Evolutionary conservation across 2,113 vertebrate genomes (phyloP), one percentile per base, ranked within the genome.

Genomic region (Cepphus grylle): DNA sequence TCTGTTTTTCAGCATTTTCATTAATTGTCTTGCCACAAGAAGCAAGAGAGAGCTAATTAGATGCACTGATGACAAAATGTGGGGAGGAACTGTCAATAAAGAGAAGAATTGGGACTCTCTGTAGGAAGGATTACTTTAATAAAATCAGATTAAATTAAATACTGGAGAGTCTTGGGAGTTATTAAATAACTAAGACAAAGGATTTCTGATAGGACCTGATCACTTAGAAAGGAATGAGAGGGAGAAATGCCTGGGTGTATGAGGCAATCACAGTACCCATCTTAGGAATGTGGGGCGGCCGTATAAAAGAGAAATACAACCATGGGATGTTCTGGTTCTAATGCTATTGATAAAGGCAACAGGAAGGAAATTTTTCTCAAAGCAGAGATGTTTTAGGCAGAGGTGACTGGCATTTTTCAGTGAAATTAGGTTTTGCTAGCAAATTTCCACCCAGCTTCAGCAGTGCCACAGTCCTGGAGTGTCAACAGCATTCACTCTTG

Each of bases 241-340:
- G 23, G 26, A 86, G 52, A 87, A 95, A 47, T 47, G 20, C 18
- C 19, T 82, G 20, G 11, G 5, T 55, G 3, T 29, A 8, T 50
- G 15, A 67, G 7, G 11, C n/a, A 76, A 47, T 76, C 43, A 26
- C 17, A 30, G 26, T 52, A 47, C 19, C 30, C 3, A 3, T 36
- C 21, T 76, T 47, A 81, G 49, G 47, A 94, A 43, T 0, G 0
- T 18, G 11, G 40, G 7, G 14, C 1, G 4, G 21, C 20, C 47
- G 22, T 63, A 26, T 59, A 59, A 42, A 93, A 87, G 17, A 71
- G 32, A 95, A 87, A 76, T 90, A 49, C 52, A 72, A 27, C 15
- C 49, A 56, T 13, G 4, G 21, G 23, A 19, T 76, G 5, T 52
- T 76, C 49, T 76, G 40, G 5, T 80, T 43, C 15, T 52, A 72